Conservation (phyloP, 2,113 vertebrate species). For the Casuarius casuarius region DNA sequence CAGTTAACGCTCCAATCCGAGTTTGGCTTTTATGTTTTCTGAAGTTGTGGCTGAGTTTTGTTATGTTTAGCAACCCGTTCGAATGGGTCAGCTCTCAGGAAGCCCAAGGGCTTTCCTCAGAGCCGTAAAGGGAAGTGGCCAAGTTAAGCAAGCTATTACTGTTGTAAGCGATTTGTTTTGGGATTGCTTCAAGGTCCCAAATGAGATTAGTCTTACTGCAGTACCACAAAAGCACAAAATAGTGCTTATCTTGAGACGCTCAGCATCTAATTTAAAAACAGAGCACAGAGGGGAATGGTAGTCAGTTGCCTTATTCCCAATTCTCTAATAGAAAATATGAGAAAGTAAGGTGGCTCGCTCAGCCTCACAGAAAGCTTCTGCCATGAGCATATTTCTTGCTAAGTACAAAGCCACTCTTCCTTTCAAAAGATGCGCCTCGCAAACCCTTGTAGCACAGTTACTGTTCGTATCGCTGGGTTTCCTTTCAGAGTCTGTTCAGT, state of each 20-base stretch:
- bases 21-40: neutral
- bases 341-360: neutral
- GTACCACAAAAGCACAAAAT: neutral
- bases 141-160: neutral
- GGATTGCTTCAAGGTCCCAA: neutral
- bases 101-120: neutral
- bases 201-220: neutral
- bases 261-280: neutral
- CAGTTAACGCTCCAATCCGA: neutral
- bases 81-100: neutral
- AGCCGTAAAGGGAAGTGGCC: neutral
- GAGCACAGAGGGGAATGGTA: neutral
- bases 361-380: neutral
- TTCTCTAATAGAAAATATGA: neutral
- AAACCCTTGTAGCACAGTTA: neutral
- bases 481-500: neutral
- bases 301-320: neutral
- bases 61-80: neutral
- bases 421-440: neutral
- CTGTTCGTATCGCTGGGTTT: rapidly evolving
- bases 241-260: neutral
- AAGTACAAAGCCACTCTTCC: neutral
- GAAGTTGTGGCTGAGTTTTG: neutral
- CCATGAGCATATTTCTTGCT: neutral
- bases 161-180: neutral